These are phyloP conservation scores for Lynx canadensis DNA, from an alignment of 2,113 vertebrate species.

Conservation along the genomic window DNA sequence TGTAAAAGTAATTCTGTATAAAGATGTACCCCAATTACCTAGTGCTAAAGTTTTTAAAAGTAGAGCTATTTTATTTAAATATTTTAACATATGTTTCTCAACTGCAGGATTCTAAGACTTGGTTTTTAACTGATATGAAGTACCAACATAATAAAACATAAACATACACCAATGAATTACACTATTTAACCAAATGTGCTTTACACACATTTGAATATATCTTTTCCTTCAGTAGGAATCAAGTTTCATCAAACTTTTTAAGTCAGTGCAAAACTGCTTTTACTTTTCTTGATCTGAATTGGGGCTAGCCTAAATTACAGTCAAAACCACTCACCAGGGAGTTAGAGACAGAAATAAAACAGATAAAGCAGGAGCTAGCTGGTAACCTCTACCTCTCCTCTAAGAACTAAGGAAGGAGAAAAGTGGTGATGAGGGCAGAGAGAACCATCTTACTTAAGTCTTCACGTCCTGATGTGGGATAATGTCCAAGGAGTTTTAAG, in stretches of 20 bases:
- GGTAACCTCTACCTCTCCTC: background rate
- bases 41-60: conserved; percentile 1
- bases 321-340: background rate
- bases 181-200: background rate
- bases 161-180: background rate
- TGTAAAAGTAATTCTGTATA: background rate
- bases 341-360: background rate
- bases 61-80: background rate
- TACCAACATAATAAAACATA: conserved; percentile 14
- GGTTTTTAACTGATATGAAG: conserved; percentile 40
- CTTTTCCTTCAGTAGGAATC: background rate
- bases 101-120: conserved; percentile 6
- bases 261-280: background rate
- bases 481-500: background rate
- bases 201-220: conserved; percentile 8
- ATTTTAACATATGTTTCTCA: background rate
- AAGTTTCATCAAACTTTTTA: background rate
- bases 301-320: background rate
- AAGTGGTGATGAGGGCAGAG: background rate
- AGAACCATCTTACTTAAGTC: background rate
- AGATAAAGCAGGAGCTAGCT: background rate
- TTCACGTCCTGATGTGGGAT: background rate
- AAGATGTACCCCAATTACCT: background rate
- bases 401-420: background rate
- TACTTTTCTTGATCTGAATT: conserved; percentile 37